Base-by-base conservation (phyloP, 2,797 vertebrate species). In the Vespertilio murinus region DNA sequence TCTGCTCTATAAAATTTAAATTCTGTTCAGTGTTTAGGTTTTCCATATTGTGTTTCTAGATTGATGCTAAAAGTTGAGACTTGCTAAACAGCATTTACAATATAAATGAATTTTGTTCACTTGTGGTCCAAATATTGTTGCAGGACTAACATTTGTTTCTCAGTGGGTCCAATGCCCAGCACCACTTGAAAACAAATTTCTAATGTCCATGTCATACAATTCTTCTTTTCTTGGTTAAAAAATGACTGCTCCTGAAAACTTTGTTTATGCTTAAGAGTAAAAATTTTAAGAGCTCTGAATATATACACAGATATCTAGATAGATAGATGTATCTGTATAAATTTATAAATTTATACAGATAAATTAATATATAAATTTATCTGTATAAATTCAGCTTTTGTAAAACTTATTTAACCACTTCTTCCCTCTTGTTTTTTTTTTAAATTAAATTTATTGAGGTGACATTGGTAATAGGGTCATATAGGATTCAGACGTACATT, bases 121-220 rank as follows among this genome's bases (percentile, higher is more conserved):
- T 90, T 85, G 80, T 30, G 45, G 67, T 42, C 22, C 52, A 88
- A 95, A 90, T 78, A 23, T 47, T 65, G 8, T 88, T n/a, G 54
- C 65, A 73, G 42, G 38, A 86, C 13, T 82, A 81, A 81, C 42
- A 54, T 92, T 59, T 90, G 20, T 45, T 90, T 96, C 71, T 93
- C 52, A 69, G 10, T 64, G 42, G 38, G 49, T 59, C 30, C 75
- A 84, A 45, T 64, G 61, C 22, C 18, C 4, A 22, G 14, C 90
- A 56, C 38, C 38, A 78, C 49, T 52, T 70, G 35, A 17, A 52
- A 49, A 85, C 90, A 18, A 45, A 6, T 16, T 49, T 88, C 30
- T 77, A 81, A 69, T 88, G 47, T 38, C 4, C 33, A 49, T 28
- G 49, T 74, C 74, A 86, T 85, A 81, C 67, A 90, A 87, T 85